Evolutionary conservation across 2,113 vertebrate genomes (phyloP).

Genomic region (Amphilophus citrinellus): DNA sequence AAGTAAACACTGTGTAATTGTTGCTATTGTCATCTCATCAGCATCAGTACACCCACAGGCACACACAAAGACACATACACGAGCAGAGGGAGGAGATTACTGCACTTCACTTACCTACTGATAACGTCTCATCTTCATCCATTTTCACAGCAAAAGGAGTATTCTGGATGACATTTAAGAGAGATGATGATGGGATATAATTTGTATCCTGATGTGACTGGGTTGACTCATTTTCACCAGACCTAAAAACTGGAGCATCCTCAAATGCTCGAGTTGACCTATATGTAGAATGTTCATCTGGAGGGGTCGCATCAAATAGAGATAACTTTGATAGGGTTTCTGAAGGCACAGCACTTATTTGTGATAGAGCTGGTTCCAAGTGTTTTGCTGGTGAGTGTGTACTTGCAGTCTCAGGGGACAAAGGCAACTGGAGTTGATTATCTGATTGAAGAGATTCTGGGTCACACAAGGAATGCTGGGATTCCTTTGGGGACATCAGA

Average conservation of each 20-base stretch:
- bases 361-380: background rate
- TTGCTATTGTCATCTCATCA: background rate
- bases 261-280: slow-evolving; percentile 13
- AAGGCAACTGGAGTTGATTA: slow-evolving; percentile 22
- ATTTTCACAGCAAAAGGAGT: background rate
- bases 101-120: slow-evolving; percentile 41
- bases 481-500: slow-evolving; percentile 48
- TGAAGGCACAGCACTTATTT: background rate
- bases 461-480: slow-evolving; percentile 24
- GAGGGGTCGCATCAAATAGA: background rate
- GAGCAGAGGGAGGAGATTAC: background rate
- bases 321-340: background rate
- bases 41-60: background rate
- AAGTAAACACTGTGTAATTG: background rate
- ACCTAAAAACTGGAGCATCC: background rate
- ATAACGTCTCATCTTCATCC: slow-evolving; percentile 18
- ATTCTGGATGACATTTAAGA: background rate
- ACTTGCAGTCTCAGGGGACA: slow-evolving; percentile 26
- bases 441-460: slow-evolving; percentile 20
- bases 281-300: background rate
- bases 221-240: slow-evolving; percentile 7
- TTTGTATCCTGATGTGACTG: slow-evolving; percentile 8
- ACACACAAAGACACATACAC: slow-evolving; percentile 1
- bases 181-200: background rate
- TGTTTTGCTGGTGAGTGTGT: background rate